Base-by-base conservation (phyloP, 2,797 vertebrate species). In the Xenops minutus region DNA sequence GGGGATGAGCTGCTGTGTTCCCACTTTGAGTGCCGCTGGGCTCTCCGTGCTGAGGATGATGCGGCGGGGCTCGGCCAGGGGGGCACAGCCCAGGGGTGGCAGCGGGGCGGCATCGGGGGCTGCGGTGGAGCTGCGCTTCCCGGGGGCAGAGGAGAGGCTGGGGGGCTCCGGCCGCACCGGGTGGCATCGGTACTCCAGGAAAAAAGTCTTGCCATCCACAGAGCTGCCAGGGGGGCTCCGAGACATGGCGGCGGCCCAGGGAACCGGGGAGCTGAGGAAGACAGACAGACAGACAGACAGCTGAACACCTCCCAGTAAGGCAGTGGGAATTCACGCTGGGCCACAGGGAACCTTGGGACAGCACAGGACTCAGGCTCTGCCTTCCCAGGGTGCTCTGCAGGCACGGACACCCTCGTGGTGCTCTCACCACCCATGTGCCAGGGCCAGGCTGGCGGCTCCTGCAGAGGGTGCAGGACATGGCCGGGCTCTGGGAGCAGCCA, bases 1-100 rank as follows among this genome's bases (percentile, higher is more conserved):
- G 44, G 99, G 99, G 80, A 99, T 99, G 66, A 99, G 97, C 98
- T 99, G 99, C 37, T 98, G 97, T 1, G 97, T 98, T 27, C 99
- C 99, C 59, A 98, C 74, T 93, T 98, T 99, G 29, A 95, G 97
- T 0, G 99, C 98, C 0, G 94, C 99, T 0, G 98, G 95, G 81
- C 99, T 99, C 29, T 98, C 93, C 0, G 99, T 99, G 98, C 99
- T 99, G 68, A 99, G 97, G 62, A 99, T 1, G n/a, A 98, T 84
- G 14, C 94, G 91, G 3, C 12, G 81, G 0, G 89, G 58, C 34
- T 88, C 94, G 4, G 96, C 55, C 2, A 41, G 51, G 5, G 80
- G 17, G 1, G 54, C 27, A 0, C 78, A 51, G 24, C 82, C 89
- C 2, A 62, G 8, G 0, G 68, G 26, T 1, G 62, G 46, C 36